A percentile compares a stretch with the other conserved stretches of the same genome.
Conservation (phyloP, 1,140 invertebrate genomes). For the Mylabris phalerata region DNA sequence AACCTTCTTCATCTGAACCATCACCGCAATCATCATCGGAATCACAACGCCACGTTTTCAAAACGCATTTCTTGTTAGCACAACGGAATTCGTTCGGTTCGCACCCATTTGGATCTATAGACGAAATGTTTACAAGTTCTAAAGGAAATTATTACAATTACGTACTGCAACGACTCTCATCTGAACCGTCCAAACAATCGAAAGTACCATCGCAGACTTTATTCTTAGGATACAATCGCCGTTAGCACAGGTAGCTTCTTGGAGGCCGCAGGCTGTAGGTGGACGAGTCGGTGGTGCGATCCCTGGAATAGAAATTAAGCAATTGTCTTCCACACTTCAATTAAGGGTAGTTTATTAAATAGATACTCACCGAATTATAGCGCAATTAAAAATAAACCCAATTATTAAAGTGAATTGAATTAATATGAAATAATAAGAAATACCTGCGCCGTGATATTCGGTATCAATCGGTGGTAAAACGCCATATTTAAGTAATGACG, state of each 20-base stretch:
- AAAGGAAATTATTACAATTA: constrained; percentile 25
- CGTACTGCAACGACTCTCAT: constrained; percentile 83
- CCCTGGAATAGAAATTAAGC: constrained; percentile 6
- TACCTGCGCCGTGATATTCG: constrained; percentile 43
- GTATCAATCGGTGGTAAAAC: constrained; percentile 40
- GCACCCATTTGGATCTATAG: constrained; percentile 57
- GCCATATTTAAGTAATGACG: constrained; percentile 41
- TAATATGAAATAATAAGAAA: not conserved
- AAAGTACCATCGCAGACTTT: constrained; percentile 73
- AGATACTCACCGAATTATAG: no score
- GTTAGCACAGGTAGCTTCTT: constrained; percentile 86
- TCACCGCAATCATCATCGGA: constrained; percentile 89
- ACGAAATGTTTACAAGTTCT: not conserved
- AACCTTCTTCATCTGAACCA: constrained; percentile 71
- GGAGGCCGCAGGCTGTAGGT: constrained; percentile 56
- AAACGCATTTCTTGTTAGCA: constrained; percentile 78
- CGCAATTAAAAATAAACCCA: no score
- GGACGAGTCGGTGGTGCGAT: constrained; percentile 35
- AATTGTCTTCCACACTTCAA: not conserved
- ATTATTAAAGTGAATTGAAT: not conserved
- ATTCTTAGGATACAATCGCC: constrained; percentile 81
- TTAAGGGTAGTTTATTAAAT: no score
- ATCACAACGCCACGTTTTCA: constrained; percentile 89
- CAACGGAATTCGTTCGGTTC: constrained; percentile 93
- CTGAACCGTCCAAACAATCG: constrained; percentile 81